A percentile compares a stretch with the other conserved stretches of the same genome.
phyloP scores from a whole-genome alignment of 2,888 invertebrate species.

The Tetropium fuscum region DNA sequence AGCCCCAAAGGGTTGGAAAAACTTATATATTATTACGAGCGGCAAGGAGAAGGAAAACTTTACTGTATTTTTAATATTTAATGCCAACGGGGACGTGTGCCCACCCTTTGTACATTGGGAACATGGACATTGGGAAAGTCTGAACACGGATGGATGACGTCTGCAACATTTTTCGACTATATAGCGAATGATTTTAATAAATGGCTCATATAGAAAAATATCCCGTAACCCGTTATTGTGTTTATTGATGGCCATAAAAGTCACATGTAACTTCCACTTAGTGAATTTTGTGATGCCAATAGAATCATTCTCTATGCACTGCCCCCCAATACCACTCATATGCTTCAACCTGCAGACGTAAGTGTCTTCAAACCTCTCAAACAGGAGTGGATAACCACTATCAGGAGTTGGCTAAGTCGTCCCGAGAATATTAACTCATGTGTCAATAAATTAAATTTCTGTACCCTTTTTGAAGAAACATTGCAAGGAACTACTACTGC shows the following conservation, averaged over 20 bases:
- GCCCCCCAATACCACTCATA: neutral
- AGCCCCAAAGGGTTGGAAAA: neutral
- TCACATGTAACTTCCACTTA: neutral
- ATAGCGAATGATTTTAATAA: neutral
- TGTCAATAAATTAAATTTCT: neutral
- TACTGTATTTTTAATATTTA: neutral
- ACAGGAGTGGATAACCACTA: neutral
- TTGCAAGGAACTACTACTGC: neutral
- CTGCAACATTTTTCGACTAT: neutral
- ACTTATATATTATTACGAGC: neutral
- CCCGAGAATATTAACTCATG: neutral
- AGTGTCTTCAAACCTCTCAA: neutral
- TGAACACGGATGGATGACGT: neutral
- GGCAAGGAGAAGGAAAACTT: constrained; percentile 3
- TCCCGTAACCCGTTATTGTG: neutral
- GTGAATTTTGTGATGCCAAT: neutral
- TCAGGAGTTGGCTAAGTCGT: neutral
- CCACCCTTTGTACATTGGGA: constrained; percentile 1
- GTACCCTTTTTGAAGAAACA: neutral
- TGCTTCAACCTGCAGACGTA: neutral
- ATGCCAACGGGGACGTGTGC: neutral
- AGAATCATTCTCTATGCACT: neutral
- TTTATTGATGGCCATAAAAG: neutral
- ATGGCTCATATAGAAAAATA: neutral
- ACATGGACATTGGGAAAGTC: neutral